Conservation (phyloP, 1,140 invertebrate genomes). For the Diuraphis noxia region DNA sequence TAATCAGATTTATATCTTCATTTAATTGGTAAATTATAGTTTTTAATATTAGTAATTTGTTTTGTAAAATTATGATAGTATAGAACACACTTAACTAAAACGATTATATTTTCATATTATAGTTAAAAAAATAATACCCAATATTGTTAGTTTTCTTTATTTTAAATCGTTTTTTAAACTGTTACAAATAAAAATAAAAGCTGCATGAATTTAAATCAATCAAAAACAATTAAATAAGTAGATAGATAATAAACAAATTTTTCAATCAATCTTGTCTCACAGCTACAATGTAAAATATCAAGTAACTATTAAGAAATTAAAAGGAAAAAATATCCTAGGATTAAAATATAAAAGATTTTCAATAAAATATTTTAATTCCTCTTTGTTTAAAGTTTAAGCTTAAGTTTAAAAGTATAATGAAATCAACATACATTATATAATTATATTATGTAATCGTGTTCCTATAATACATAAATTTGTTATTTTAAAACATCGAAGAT, state of each 20-base stretch:
- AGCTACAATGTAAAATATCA: neutral
- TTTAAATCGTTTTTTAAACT: neutral
- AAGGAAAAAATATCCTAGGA: neutral
- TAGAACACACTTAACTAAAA: neutral
- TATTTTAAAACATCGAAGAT: no score
- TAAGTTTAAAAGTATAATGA: no score
- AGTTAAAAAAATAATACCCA: neutral
- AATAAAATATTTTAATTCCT: no score
- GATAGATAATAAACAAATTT: neutral
- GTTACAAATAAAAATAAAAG: neutral
- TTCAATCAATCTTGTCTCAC: neutral
- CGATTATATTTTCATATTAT: neutral
- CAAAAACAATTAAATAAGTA: neutral
- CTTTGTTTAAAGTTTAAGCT: no score
- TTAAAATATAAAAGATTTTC: neutral
- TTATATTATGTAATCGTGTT: no score
- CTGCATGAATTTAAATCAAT: neutral
- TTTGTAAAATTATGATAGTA: neutral
- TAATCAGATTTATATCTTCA: neutral
- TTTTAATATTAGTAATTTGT: neutral
- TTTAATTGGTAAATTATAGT: neutral
- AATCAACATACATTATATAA: no score
- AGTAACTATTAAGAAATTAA: neutral
- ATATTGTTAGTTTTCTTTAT: no score
- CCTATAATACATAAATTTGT: no score